Evolutionary conservation across 2,797 vertebrate species (phyloP).

Genomic region (Glossophaga mutica): DNA sequence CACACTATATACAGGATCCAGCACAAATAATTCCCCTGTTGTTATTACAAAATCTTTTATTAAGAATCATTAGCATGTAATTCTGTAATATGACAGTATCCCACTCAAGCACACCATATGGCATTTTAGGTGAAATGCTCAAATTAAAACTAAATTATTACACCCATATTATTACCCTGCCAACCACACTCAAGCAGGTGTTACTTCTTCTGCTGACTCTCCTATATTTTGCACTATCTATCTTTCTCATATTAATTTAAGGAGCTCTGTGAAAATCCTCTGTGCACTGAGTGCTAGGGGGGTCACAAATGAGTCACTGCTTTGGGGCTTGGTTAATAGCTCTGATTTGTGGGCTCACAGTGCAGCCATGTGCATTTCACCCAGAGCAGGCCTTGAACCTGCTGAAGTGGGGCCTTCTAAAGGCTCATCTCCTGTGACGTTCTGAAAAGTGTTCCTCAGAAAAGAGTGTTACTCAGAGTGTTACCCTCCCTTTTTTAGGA

Average conservation of each 20-base stretch:
- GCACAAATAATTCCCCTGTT: no score
- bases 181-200: no score
- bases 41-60: no score
- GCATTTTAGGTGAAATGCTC: no score
- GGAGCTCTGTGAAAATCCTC: background rate
- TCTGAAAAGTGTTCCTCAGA: background rate
- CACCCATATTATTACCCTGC: no score
- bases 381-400: background rate
- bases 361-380: background rate
- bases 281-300: background rate
- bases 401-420: background rate
- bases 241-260: background rate
- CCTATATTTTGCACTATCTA: background rate
- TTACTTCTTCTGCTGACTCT: no score
- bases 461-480: background rate
- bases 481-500: background rate
- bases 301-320: background rate
- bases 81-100: no score
- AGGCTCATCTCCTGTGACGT: background rate
- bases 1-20: no score
- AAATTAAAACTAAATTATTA: no score
- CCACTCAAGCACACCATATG: no score
- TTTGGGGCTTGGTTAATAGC: background rate
- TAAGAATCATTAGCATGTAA: no score
- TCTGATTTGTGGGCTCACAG: background rate